These are phyloP conservation scores for Proales similis DNA, from an alignment of 1,140 invertebrate genomes.

Conservation along the genomic window DNA sequence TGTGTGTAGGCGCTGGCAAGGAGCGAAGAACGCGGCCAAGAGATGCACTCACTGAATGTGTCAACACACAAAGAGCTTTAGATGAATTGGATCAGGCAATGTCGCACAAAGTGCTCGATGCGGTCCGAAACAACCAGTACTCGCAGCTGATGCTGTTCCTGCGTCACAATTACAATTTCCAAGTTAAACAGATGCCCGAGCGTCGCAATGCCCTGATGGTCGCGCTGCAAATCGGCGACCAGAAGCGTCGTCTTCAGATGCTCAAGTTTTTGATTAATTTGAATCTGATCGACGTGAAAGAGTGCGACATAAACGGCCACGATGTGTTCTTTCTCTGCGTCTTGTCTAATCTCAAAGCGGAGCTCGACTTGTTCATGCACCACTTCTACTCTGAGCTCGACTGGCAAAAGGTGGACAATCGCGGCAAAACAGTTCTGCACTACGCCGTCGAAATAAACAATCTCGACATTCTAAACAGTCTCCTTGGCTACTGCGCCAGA, in stretches of 20 bases:
- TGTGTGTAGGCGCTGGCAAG: too few relatives aligned
- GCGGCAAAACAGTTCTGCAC: constrained; percentile 25
- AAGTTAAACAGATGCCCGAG: constrained; percentile 21
- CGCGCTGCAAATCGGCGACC: constrained; percentile 4
- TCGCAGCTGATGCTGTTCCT: constrained; percentile 29
- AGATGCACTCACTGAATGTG: too few relatives aligned
- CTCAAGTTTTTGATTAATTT: constrained; percentile 16
- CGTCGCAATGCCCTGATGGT: constrained; percentile 26
- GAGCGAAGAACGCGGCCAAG: too few relatives aligned
- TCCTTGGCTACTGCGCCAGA: not conserved
- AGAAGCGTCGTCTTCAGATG: constrained; percentile 22
- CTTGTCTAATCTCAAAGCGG: not conserved
- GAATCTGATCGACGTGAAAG: constrained; percentile 4
- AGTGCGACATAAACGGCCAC: constrained; percentile 7
- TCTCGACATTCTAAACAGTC: not conserved
- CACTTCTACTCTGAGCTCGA: constrained; percentile 3
- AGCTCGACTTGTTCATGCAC: constrained; percentile 8
- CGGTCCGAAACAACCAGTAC: constrained; percentile 26
- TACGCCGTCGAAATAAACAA: constrained; percentile 26
- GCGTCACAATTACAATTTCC: constrained; percentile 36
- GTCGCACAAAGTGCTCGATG: constrained; percentile 25
- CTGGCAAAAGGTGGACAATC: not conserved
- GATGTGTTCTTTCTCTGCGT: constrained; percentile 24
- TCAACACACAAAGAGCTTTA: too few relatives aligned
- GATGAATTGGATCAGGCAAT: too few relatives aligned